phyloP scores from a whole-genome alignment of 1,140 invertebrate species.

The Cotesia vestalis region DNA sequence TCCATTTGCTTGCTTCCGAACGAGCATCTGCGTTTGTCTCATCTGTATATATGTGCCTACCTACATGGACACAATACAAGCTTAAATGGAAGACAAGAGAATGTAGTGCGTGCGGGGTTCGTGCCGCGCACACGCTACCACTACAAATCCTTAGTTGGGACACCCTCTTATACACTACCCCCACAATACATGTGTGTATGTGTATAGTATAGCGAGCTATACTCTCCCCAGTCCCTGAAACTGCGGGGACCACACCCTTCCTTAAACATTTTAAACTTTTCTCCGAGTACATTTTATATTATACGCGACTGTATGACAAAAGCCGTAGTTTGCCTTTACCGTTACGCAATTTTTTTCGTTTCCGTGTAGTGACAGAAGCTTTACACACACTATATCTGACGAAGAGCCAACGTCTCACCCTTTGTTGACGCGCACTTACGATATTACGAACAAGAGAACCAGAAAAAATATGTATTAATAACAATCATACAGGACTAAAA shows the following conservation, averaged over 20 bases:
- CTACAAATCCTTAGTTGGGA: constrained; percentile 37
- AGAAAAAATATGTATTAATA: neutral
- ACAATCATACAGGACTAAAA: too few relatives aligned
- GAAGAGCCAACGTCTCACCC: constrained; percentile 38
- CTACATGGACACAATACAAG: constrained; percentile 15
- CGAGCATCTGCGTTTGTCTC: constrained; percentile 59
- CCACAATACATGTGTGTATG: constrained; percentile 23
- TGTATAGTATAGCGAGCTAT: neutral
- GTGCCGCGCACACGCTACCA: constrained; percentile 33
- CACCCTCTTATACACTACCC: constrained; percentile 22
- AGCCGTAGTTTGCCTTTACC: constrained; percentile 44
- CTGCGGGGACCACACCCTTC: constrained; percentile 42
- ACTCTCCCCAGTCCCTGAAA: constrained; percentile 19
- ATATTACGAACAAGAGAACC: neutral
- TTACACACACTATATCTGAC: constrained; percentile 24
- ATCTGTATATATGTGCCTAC: constrained; percentile 8
- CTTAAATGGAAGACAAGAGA: neutral
- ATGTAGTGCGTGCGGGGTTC: constrained; percentile 13
- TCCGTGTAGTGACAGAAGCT: constrained; percentile 45
- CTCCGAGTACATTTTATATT: constrained; percentile 45
- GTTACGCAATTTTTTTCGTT: constrained; percentile 58
- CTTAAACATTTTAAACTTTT: constrained; percentile 64
- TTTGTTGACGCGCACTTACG: constrained; percentile 42
- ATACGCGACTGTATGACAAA: constrained; percentile 37
- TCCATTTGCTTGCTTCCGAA: constrained; percentile 48